phyloP scores from a whole-genome alignment of 2,797 vertebrate species.

The Zalophus californianus region DNA sequence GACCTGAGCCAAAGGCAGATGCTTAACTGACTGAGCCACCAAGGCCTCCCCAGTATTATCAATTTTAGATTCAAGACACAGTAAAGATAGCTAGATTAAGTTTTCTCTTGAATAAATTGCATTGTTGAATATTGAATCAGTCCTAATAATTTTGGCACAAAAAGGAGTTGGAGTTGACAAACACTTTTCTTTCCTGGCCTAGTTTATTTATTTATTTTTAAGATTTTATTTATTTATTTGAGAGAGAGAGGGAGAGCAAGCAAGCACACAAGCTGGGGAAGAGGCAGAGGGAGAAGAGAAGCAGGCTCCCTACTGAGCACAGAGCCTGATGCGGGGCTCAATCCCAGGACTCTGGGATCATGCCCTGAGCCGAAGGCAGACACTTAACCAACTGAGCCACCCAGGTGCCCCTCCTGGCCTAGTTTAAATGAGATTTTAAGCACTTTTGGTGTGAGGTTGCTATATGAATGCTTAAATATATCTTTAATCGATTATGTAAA shows the following conservation, averaged over 20 bases:
- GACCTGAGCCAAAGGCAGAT: no score
- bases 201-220: not conserved
- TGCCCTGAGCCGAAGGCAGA: not conserved
- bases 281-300: not conserved
- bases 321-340: not conserved
- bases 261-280: not conserved
- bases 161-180: not conserved
- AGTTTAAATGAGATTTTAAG: slow-evolving; percentile 11
- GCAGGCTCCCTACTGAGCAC: not conserved
- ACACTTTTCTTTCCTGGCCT: not conserved
- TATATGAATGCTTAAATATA: not conserved
- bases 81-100: not conserved
- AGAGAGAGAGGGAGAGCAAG: not conserved
- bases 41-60: not conserved
- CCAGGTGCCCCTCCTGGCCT: not conserved
- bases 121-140: slow-evolving; percentile 1
- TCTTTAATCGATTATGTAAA: not conserved
- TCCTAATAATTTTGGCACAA: not conserved
- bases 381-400: not conserved
- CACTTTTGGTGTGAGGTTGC: not conserved
- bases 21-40: no score
- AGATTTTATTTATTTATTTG: no score
- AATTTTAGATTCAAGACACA: not conserved
- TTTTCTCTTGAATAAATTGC: slow-evolving; percentile 15
- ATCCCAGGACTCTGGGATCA: not conserved